phyloP scores from a whole-genome alignment of 2,888 invertebrate species.

The Rugalucina vietnamica region DNA sequence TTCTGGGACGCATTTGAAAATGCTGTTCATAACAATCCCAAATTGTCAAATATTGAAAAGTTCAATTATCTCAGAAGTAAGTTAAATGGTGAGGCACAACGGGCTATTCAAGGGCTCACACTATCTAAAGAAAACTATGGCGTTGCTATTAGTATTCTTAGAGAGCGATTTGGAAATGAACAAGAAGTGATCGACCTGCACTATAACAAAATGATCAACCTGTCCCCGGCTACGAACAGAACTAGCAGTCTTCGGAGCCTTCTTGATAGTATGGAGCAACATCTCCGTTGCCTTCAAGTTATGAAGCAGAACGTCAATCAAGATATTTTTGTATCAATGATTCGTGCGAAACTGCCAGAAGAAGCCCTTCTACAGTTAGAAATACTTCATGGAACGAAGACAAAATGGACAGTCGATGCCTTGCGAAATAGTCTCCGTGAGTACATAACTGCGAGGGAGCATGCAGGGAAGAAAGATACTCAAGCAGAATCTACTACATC shows the following conservation, averaged over 20 bases:
- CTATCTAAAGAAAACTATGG: conserved; percentile 1
- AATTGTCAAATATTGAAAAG: background rate
- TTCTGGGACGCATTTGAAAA: background rate
- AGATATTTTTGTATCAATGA: conserved; percentile 31
- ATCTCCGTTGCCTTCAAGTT: conserved; percentile 28
- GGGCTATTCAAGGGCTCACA: background rate
- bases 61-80: background rate
- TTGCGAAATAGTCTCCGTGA: background rate
- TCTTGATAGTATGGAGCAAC: conserved; percentile 18
- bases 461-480: background rate
- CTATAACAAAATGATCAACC: background rate
- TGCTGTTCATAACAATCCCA: background rate
- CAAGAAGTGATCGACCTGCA: conserved; percentile 1
- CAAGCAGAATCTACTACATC: background rate
- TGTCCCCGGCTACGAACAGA: background rate
- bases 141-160: background rate
- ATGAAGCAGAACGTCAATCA: conserved; percentile 10
- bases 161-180: background rate
- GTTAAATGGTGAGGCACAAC: background rate
- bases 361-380: conserved; percentile 8
- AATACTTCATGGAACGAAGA: background rate
- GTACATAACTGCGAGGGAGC: background rate
- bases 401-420: conserved; percentile 6
- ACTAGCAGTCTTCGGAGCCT: background rate
- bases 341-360: conserved; percentile 5